These are phyloP conservation scores for Danio tinwini DNA, from an alignment of 2,797 vertebrate species.

Conservation along the genomic window DNA sequence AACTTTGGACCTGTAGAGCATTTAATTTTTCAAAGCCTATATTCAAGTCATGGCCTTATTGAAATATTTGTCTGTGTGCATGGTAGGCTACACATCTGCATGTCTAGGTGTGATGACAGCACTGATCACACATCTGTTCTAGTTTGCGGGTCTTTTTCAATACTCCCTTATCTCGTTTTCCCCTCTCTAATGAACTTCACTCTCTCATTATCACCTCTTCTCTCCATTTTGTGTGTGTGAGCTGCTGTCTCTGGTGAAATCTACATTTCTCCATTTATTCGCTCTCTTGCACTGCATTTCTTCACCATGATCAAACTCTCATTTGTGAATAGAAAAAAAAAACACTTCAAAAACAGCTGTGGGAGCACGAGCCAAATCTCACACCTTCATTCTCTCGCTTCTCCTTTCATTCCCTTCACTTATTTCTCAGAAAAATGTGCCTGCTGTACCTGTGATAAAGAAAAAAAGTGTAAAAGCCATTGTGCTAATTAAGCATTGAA, in stretches of 20 bases:
- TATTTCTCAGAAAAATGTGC: background rate
- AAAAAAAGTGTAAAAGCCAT: conserved; percentile 9
- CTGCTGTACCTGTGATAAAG: background rate
- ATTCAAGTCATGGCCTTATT: background rate
- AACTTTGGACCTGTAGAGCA: too few species aligned
- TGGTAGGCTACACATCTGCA: conserved; percentile 4
- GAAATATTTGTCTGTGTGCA: background rate
- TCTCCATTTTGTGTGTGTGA: conserved; percentile 37
- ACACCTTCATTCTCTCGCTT: conserved; percentile 41
- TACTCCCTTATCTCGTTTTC: conserved; percentile 35
- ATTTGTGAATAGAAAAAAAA: conserved; percentile 53
- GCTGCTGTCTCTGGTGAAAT: conserved; percentile 57
- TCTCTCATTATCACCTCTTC: conserved; percentile 30
- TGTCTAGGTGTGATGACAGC: background rate
- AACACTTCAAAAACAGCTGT: conserved; percentile 58
- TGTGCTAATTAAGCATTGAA: conserved; percentile 44
- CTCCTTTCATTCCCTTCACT: conserved; percentile 18
- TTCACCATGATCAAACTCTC: conserved; percentile 59
- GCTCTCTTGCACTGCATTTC: conserved; percentile 56
- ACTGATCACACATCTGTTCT: background rate
- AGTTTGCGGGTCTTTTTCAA: background rate
- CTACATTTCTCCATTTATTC: conserved; percentile 63
- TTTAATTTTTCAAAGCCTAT: too few species aligned
- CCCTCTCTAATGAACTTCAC: conserved; percentile 51
- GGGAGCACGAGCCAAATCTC: conserved; percentile 51